phyloP scores from a whole-genome alignment of 2,888 invertebrate species.

The Tachystola acroxantha region DNA sequence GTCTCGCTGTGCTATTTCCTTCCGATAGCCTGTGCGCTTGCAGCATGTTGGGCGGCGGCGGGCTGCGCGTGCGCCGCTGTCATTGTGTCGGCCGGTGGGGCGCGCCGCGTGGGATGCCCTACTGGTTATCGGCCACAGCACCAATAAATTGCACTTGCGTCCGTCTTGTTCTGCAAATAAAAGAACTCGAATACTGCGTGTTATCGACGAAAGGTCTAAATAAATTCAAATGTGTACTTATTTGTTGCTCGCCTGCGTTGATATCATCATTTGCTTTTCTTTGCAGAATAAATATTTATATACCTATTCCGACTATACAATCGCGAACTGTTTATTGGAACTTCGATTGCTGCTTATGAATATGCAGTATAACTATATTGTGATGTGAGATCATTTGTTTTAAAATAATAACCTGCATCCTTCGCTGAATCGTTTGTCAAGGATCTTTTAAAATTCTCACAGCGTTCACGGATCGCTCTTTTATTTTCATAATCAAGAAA shows the following conservation, averaged over 20 bases:
- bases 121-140: slow-evolving; percentile 69
- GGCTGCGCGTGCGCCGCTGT: slow-evolving; percentile 33
- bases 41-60: slow-evolving; percentile 33
- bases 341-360: slow-evolving; percentile 17
- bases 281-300: slow-evolving; percentile 14
- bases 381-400: slow-evolving; percentile 22
- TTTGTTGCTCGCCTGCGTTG: slow-evolving; percentile 52
- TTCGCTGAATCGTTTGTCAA: slow-evolving; percentile 35
- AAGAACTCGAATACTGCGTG: slow-evolving; percentile 54
- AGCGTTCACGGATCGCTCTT: slow-evolving; percentile 33
- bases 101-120: slow-evolving; percentile 64
- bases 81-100: slow-evolving; percentile 32
- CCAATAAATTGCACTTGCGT: slow-evolving; percentile 75
- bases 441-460: slow-evolving; percentile 39
- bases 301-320: slow-evolving; percentile 14
- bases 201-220: slow-evolving; percentile 69
- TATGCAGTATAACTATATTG: slow-evolving; percentile 18
- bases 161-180: slow-evolving; percentile 65
- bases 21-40: slow-evolving; percentile 55
- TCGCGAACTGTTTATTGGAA: slow-evolving; percentile 14
- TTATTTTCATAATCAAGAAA: slow-evolving; percentile 68
- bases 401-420: slow-evolving; percentile 27
- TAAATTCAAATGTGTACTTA: slow-evolving; percentile 67
- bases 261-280: slow-evolving; percentile 56
- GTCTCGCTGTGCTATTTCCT: slow-evolving; percentile 54